Percentiles rank a stretch among this genome's conserved stretches.
Evolutionary conservation across 2,797 vertebrate genomes (phyloP).

Genomic region (Cynodonichthys magdalenae): DNA sequence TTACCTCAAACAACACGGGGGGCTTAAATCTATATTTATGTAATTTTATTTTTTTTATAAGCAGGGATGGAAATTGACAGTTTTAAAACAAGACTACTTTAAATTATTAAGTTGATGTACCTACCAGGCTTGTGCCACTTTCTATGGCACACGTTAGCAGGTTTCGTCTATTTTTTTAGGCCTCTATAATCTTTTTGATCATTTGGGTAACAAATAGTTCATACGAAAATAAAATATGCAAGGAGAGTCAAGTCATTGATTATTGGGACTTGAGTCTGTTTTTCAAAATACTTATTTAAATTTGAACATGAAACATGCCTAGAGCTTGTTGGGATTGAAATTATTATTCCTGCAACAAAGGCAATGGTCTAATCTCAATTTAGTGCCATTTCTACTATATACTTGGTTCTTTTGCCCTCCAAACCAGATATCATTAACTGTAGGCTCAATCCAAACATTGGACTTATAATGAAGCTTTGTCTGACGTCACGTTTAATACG

Average conservation of each 20-base stretch:
- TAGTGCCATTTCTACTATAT: background rate
- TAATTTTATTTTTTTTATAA: conserved; percentile 27
- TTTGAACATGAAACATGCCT: conserved; percentile 39
- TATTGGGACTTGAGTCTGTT: background rate
- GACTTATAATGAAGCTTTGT: background rate
- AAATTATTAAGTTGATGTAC: conserved; percentile 32
- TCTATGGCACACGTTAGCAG: conserved; percentile 20
- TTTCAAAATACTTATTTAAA: background rate
- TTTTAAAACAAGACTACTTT: conserved; percentile 23
- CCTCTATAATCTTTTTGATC: conserved; percentile 8
- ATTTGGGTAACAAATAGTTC: conserved; percentile 14
- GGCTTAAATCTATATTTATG: conserved; percentile 49
- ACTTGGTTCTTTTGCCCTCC: background rate
- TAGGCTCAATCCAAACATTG: background rate
- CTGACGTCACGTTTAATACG: background rate
- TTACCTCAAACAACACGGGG: conserved; percentile 54
- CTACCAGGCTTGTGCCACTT: conserved; percentile 42
- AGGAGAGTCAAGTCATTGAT: conserved; percentile 34
- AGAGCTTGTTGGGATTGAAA: conserved; percentile 46
- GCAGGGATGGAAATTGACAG: conserved; percentile 36
- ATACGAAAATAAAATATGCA: background rate
- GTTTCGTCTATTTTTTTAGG: conserved; percentile 24
- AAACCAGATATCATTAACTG: background rate
- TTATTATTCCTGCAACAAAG: conserved; percentile 12
- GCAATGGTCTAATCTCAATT: background rate